Percentiles rank a stretch among this genome's conserved stretches.
Conservation (phyloP, 2,888 invertebrate genomes). For the Hecatera dysodea region DNA sequence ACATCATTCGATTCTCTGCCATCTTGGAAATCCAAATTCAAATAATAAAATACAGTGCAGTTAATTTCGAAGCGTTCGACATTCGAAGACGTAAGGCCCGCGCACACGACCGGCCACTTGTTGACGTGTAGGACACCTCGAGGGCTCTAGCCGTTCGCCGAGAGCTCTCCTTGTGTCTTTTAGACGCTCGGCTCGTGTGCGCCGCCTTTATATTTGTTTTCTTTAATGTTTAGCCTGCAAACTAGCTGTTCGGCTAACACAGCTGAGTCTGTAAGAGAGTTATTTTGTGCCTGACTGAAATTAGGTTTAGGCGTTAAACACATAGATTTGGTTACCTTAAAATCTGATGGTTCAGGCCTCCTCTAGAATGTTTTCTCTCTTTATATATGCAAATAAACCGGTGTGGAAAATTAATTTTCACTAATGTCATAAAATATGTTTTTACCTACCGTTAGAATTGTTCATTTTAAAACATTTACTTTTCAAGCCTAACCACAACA, state of each 20-base stretch:
- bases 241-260: constrained; percentile 18
- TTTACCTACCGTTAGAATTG: background rate
- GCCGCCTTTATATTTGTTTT: constrained; percentile 56
- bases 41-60: constrained; percentile 9
- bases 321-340: background rate
- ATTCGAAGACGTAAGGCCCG: constrained; percentile 64
- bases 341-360: background rate
- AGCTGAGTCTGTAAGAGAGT: background rate
- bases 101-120: constrained; percentile 85
- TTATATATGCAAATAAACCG: background rate
- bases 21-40: constrained; percentile 23
- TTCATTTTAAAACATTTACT: background rate
- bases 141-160: constrained; percentile 82
- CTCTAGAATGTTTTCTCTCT: background rate
- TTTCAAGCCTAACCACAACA: background rate
- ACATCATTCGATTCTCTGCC: background rate
- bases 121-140: constrained; percentile 79
- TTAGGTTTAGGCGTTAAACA: background rate
- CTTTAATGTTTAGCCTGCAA: constrained; percentile 49
- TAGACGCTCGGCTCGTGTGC: constrained; percentile 69
- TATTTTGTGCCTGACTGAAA: constrained; percentile 7
- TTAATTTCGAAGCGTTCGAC: constrained; percentile 49
- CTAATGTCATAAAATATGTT: background rate
- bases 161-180: constrained; percentile 84
- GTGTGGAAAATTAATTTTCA: background rate